Conservation (phyloP, 2,113 vertebrate species). For the Burhinus bistriatus region DNA sequence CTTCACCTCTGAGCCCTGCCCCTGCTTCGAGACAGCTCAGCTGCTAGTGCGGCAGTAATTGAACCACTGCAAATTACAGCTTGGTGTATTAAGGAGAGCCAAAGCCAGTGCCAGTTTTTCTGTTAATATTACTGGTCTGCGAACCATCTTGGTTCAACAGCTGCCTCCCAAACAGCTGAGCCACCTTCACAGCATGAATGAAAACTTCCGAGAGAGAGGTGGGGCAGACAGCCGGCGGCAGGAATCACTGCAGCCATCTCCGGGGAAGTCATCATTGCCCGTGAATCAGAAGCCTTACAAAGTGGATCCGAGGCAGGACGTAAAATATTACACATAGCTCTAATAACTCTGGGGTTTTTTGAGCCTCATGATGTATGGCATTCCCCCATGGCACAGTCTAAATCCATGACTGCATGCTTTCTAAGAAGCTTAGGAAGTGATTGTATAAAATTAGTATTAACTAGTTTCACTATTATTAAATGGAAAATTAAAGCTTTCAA, state of each 20-base stretch:
- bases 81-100: background rate
- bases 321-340: constrained; percentile 44
- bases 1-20: background rate
- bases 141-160: background rate
- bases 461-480: constrained; percentile 70
- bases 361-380: constrained; percentile 39
- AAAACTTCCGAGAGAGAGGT: constrained; percentile 44
- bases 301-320: constrained; percentile 14
- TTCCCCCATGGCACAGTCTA: constrained; percentile 44
- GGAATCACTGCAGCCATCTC: constrained; percentile 39
- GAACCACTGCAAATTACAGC: constrained; percentile 45
- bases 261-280: background rate
- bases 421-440: constrained; percentile 70
- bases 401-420: constrained; percentile 62
- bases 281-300: constrained; percentile 36
- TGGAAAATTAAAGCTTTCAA: constrained; percentile 66
- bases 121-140: constrained; percentile 24
- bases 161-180: constrained; percentile 20
- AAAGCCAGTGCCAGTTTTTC: background rate
- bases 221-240: constrained; percentile 29
- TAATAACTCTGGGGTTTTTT: constrained; percentile 34
- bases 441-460: constrained; percentile 69
- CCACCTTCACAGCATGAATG: background rate
- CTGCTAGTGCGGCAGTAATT: constrained; percentile 14
- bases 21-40: background rate